phyloP scores from a whole-genome alignment of 2,797 vertebrate genomes.

The Anabas testudineus region DNA sequence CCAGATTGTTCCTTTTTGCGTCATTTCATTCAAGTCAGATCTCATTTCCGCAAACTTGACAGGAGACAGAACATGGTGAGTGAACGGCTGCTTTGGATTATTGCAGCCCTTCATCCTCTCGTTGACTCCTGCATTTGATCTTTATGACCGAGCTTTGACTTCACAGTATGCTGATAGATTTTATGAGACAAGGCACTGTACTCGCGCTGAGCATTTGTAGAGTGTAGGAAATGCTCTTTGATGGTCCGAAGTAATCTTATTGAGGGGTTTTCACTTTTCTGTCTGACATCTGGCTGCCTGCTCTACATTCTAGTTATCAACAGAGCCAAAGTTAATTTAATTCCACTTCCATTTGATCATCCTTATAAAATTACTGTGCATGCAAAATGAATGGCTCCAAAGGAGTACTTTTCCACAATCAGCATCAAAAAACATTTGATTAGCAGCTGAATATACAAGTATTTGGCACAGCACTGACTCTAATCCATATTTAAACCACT shows the following conservation, averaged over 20 bases:
- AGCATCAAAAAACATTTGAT: no score
- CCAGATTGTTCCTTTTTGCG: conserved; percentile 8
- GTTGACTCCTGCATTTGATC: conserved; percentile 68
- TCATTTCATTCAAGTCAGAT: conserved; percentile 34
- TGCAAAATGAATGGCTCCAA: no score
- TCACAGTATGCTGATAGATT: conserved; percentile 72
- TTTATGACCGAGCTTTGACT: conserved; percentile 63
- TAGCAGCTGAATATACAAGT: no score
- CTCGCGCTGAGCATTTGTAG: conserved; percentile 22
- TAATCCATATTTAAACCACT: no score
- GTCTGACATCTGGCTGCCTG: conserved; percentile 35
- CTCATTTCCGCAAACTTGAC: conserved; percentile 25
- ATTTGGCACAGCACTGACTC: no score
- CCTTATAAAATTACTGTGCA: conserved; percentile 27
- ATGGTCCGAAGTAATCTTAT: conserved; percentile 57
- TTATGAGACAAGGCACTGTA: conserved; percentile 58
- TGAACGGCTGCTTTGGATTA: conserved; percentile 55
- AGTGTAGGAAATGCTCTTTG: conserved; percentile 53
- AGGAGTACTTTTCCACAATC: no score
- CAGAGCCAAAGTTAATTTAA: conserved; percentile 20
- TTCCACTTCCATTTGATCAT: conserved; percentile 42
- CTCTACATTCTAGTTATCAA: conserved; percentile 1
- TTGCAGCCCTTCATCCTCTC: conserved; percentile 57
- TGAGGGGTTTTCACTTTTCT: conserved; percentile 45
- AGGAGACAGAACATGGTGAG: conserved; percentile 29